A percentile compares a stretch with the other conserved stretches of the same genome.
phyloP scores from a whole-genome alignment of 2,888 invertebrate species.

The Chouioia cunea region DNA sequence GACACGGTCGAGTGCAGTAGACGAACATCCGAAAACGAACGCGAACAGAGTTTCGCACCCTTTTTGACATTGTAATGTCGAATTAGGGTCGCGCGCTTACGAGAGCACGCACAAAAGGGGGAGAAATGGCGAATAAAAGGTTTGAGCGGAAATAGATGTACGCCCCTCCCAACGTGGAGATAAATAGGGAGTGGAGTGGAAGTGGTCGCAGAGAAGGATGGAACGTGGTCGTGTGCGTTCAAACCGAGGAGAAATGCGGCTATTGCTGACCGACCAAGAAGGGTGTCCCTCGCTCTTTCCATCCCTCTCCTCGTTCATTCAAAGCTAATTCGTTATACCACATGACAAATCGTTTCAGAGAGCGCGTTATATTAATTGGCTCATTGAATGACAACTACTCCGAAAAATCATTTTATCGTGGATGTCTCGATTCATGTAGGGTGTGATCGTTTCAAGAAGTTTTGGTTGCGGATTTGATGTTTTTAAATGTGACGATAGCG shows the following conservation, averaged over 20 bases:
- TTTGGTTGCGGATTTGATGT: too few relatives aligned
- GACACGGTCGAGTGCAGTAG: not conserved
- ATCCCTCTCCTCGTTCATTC: too few relatives aligned
- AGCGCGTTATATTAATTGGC: not conserved
- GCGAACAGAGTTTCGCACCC: not conserved
- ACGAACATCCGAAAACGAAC: constrained; percentile 33
- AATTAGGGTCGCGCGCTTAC: constrained; percentile 36
- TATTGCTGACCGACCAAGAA: too few relatives aligned
- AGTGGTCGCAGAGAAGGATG: not conserved
- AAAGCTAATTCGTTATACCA: constrained; percentile 15
- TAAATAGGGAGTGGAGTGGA: constrained; percentile 13
- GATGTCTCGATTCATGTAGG: too few relatives aligned
- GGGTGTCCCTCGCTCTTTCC: too few relatives aligned
- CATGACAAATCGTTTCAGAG: constrained; percentile 1
- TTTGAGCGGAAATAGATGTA: not conserved
- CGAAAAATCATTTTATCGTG: too few relatives aligned
- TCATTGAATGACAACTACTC: too few relatives aligned
- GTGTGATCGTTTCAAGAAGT: too few relatives aligned
- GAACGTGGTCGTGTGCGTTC: too few relatives aligned
- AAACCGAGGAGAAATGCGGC: too few relatives aligned
- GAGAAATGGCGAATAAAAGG: constrained; percentile 22
- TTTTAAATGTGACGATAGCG: too few relatives aligned
- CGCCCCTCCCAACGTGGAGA: not conserved
- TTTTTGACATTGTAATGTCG: constrained; percentile 36
- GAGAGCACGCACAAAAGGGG: constrained; percentile 8